phyloP scores from a whole-genome alignment of 2,888 invertebrate species.

The Muscina levida region DNA sequence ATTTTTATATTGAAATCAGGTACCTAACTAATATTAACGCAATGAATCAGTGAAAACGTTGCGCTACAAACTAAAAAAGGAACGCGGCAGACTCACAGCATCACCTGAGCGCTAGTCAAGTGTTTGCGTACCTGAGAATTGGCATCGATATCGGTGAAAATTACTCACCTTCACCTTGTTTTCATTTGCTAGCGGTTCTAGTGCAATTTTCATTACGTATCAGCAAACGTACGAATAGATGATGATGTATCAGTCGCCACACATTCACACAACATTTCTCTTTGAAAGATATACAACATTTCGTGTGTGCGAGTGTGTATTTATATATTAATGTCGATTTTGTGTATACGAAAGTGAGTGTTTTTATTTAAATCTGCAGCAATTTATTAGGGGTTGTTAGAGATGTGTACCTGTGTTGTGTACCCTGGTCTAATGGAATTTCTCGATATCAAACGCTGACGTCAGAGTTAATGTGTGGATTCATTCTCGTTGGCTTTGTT shows the following conservation, averaged over 20 bases:
- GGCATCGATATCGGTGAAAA: slow-evolving; percentile 3
- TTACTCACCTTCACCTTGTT: slow-evolving; percentile 65
- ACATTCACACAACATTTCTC: too few relatives aligned
- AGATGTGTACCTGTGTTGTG: not conserved
- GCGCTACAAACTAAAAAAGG: too few relatives aligned
- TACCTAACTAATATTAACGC: not conserved
- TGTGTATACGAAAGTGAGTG: too few relatives aligned
- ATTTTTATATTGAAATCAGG: too few relatives aligned
- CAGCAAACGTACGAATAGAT: slow-evolving; percentile 31
- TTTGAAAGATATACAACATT: slow-evolving; percentile 13
- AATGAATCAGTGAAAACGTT: too few relatives aligned
- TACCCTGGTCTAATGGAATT: slow-evolving; percentile 51
- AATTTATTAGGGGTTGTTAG: slow-evolving; percentile 39
- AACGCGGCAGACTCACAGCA: too few relatives aligned
- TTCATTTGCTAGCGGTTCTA: not conserved
- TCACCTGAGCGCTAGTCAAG: not conserved
- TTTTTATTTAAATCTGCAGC: slow-evolving; percentile 21
- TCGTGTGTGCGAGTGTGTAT: not conserved
- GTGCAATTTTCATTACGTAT: slow-evolving; percentile 1
- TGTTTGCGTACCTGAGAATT: not conserved
- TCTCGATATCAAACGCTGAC: slow-evolving; percentile 42
- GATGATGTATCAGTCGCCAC: too few relatives aligned
- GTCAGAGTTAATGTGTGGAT: slow-evolving; percentile 41
- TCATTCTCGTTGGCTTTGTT: too few relatives aligned
- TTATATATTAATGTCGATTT: slow-evolving; percentile 31